Evolutionary conservation across 2,113 vertebrate species (phyloP), one percentile per base, ranked within the genome.

Genomic region (Vulpes lagopus): DNA sequence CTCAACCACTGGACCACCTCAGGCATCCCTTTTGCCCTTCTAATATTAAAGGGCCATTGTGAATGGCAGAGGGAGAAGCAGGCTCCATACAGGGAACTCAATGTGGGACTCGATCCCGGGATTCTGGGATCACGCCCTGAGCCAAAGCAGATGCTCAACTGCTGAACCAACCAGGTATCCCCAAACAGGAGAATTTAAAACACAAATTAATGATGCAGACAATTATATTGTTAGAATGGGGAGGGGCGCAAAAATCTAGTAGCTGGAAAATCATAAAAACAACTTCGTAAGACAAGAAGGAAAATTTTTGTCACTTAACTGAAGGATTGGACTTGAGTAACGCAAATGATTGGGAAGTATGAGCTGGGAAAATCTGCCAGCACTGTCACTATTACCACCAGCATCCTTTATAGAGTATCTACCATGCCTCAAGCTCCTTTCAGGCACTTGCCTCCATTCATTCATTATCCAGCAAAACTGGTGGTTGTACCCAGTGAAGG

Each of bases 171-270:
- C 43, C 43, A 43, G 43, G 7, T 43, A 4, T 43, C 43, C 43
- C 43, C 65, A 90, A 81, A n/a, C 14, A 85, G 86, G n/a, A 93
- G 17, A 10, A 3, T 67, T 91, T 60, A 78, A 95, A 94, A 76
- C 15, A 69, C 8, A 96, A 80, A 43, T 49, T 80, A 91, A 73
- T 73, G 32, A 55, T 55, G n/a, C 12, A 86, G 16, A 32, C 53
- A 85, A 96, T 93, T 92, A 86, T 9, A 35, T 27, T 71, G 1
- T 51, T 16, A 90, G 55, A 90, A 88, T n/a, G 74, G 71, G 25
- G 17, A 9, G 38, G 25, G 35, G 4, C 3, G 2, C 4, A 94
- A 57, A 87, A 49, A n/a, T 55, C n/a, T 27, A 92, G 11, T 83
- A 53, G 32, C 14, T 86, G 53, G n/a, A 30, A 16, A 91, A 59